phyloP scores from a whole-genome alignment of 2,113 vertebrate species.

The Sialia sialis region DNA sequence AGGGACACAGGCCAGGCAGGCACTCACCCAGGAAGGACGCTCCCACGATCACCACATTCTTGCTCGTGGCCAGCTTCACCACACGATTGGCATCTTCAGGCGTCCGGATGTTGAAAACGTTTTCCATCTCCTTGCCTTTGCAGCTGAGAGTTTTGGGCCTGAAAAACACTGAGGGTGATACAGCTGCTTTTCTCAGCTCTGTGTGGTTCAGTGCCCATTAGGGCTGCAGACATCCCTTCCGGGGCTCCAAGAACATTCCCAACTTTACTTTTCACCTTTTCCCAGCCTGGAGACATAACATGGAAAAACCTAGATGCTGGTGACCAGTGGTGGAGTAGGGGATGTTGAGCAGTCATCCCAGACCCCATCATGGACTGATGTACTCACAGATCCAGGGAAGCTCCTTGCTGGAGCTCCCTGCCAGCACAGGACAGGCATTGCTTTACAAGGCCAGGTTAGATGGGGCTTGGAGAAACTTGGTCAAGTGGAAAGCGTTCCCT shows the following conservation, averaged over 20 bases:
- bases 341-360: fast-evolving
- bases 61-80: conserved; percentile 87
- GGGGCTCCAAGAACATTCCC: neutral
- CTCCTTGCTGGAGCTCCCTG: neutral
- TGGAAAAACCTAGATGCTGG: neutral
- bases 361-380: fast-evolving
- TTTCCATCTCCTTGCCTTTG: conserved; percentile 91
- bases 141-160: conserved; percentile 92
- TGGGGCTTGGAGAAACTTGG: neutral
- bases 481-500: neutral
- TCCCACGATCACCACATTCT: conserved; percentile 91
- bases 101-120: conserved; percentile 88
- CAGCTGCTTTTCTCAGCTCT: neutral
- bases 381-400: fast-evolving
- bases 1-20: fast-evolving
- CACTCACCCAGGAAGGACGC: conserved; percentile 91
- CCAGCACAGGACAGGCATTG: fast-evolving
- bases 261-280: neutral
- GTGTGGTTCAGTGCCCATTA: neutral
- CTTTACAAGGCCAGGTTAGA: neutral
- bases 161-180: neutral
- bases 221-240: neutral
- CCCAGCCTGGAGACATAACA: neutral
- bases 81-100: conserved; percentile 93
- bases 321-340: fast-evolving